Percentiles rank a stretch among this genome's conserved stretches.
Conservation (phyloP, 1,140 invertebrate species). For the Cotesia chilonis region DNA sequence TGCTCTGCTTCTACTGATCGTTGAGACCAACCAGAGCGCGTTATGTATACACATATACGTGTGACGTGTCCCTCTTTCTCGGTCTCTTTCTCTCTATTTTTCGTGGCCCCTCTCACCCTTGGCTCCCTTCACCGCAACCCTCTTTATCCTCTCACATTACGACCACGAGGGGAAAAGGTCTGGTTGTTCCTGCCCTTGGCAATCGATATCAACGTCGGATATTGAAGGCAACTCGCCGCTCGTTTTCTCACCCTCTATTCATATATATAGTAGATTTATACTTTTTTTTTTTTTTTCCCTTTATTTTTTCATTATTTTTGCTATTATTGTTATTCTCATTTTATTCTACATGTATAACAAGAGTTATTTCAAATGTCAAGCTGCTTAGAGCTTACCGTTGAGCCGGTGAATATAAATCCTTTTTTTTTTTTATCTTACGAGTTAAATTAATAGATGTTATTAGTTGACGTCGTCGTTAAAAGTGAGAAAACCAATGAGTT, state of each 20-base stretch:
- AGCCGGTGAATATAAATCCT: too few species aligned
- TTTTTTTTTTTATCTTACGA: too few species aligned
- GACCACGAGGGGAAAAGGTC: constrained; percentile 32
- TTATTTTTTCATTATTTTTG: neutral
- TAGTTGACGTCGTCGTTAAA: neutral
- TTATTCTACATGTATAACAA: neutral
- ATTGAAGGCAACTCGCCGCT: constrained; percentile 41
- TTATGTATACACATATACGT: constrained; percentile 20
- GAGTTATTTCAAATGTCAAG: too few species aligned
- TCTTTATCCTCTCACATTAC: constrained; percentile 31
- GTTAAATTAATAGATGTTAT: neutral
- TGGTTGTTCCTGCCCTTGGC: constrained; percentile 48
- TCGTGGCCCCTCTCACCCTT: too few species aligned
- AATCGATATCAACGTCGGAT: constrained; percentile 60
- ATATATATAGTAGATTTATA: constrained; percentile 7
- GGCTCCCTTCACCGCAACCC: constrained; percentile 38
- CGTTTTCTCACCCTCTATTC: constrained; percentile 30
- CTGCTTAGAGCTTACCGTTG: too few species aligned
- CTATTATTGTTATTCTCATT: neutral
- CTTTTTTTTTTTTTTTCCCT: constrained; percentile 22
- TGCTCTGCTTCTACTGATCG: neutral
- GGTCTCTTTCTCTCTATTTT: too few species aligned
- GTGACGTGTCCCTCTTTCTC: neutral
- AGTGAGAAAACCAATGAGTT: neutral
- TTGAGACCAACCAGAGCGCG: constrained; percentile 19